phyloP scores from a whole-genome alignment of 2,113 vertebrate species.

The Spheniscus mendiculus region DNA sequence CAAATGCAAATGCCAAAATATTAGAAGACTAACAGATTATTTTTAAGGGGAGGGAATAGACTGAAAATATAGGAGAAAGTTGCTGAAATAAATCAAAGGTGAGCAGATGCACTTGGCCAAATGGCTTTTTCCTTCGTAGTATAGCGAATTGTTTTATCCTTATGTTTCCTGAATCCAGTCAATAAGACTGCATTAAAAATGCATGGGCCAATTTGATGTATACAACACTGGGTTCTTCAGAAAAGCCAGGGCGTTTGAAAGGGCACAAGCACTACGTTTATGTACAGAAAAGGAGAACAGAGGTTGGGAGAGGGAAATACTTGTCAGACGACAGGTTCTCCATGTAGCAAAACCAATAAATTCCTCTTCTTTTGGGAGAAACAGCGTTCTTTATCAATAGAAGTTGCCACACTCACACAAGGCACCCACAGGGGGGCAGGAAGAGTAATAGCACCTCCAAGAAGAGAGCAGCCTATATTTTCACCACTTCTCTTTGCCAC shows the following conservation, averaged over 20 bases:
- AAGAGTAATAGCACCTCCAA: background rate
- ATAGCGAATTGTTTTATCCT: slow-evolving; percentile 53
- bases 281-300: background rate
- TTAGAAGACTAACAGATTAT: slow-evolving; percentile 55
- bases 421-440: background rate
- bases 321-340: background rate
- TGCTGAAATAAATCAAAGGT: slow-evolving; percentile 65
- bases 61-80: slow-evolving; percentile 52
- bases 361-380: background rate
- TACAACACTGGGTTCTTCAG: background rate
- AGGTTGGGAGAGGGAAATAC: slow-evolving; percentile 2
- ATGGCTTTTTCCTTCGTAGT: slow-evolving; percentile 43
- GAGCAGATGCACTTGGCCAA: slow-evolving; percentile 63
- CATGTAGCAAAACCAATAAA: slow-evolving; percentile 31
- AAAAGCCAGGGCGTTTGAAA: background rate
- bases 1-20: slow-evolving; percentile 63
- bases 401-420: background rate
- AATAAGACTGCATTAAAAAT: slow-evolving; percentile 68
- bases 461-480: background rate
- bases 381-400: background rate
- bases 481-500: background rate
- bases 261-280: background rate
- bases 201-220: slow-evolving; percentile 41
- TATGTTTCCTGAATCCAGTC: slow-evolving; percentile 30
- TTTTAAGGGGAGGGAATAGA: slow-evolving; percentile 29